phyloP scores from a whole-genome alignment of 2,797 vertebrate genomes.

The Avahi laniger region DNA sequence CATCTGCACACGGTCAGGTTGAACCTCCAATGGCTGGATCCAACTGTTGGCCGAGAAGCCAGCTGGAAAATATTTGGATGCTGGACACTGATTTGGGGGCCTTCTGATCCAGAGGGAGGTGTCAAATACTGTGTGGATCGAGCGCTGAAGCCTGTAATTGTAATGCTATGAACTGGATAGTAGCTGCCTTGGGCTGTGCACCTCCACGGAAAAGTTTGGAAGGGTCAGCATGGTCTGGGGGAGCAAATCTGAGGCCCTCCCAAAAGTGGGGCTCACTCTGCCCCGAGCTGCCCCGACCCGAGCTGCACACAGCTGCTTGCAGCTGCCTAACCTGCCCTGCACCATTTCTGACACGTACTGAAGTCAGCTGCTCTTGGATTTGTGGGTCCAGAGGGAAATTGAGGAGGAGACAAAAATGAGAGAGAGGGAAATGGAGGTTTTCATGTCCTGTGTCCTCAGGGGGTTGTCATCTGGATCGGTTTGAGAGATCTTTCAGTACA shows the following conservation, averaged over 20 bases:
- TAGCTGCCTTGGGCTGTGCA: neutral
- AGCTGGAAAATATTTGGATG: slow-evolving; percentile 37
- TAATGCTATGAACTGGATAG: slow-evolving; percentile 51
- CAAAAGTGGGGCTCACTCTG: neutral
- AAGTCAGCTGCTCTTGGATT: slow-evolving; percentile 40
- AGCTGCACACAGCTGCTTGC: slow-evolving; percentile 47
- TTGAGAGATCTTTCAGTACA: neutral
- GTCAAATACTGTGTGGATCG: slow-evolving; percentile 48
- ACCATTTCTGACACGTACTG: neutral
- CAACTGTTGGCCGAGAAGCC: neutral
- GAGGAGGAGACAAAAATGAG: slow-evolving; percentile 43
- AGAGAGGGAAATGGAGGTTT: slow-evolving; percentile 6
- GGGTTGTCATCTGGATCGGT: neutral
- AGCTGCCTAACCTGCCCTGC: neutral
- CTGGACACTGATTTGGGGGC: neutral
- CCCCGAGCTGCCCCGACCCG: neutral
- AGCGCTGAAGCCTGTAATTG: neutral
- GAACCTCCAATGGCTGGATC: slow-evolving; percentile 10
- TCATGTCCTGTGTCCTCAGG: neutral
- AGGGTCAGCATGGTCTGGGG: neutral
- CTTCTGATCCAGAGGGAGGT: slow-evolving; percentile 48
- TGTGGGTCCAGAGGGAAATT: slow-evolving; percentile 41
- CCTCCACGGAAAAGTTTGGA: neutral
- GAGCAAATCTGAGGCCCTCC: neutral
- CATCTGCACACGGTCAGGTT: neutral